A percentile compares a stretch with the other conserved stretches of the same genome.
These are phyloP conservation scores for Nemopilema nomurai DNA, from an alignment of 30 jellyfish, hydroid and myxozoan genomes.

Conservation along the genomic window DNA sequence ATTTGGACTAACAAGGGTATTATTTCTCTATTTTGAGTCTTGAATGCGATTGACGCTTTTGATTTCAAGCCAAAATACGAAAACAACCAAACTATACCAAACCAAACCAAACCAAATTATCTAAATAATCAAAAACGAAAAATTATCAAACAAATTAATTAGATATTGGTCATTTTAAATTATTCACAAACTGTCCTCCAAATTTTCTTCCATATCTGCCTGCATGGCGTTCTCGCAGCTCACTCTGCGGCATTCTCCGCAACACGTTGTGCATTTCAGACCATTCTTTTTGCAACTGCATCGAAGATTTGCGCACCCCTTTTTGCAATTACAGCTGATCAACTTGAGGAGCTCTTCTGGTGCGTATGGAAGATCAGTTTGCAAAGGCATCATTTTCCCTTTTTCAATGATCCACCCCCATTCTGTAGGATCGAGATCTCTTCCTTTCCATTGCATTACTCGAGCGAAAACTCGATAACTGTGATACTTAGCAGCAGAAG, in stretches of 20 bases:
- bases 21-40: slow-evolving; percentile 5
- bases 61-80: slow-evolving; percentile 18
- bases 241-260: slow-evolving; percentile 69
- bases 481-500: slow-evolving; percentile 75
- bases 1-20: slow-evolving; percentile 27
- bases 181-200: not conserved
- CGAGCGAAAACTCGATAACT: slow-evolving; percentile 43
- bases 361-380: slow-evolving; percentile 60
- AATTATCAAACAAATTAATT: not conserved
- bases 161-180: not conserved
- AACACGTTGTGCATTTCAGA: slow-evolving; percentile 50
- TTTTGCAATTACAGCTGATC: slow-evolving; percentile 62
- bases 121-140: slow-evolving; percentile 1
- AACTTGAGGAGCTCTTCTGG: slow-evolving; percentile 72
- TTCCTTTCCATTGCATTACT: slow-evolving; percentile 58
- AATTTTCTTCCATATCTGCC: not conserved
- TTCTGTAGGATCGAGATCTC: slow-evolving; percentile 46
- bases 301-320: slow-evolving; percentile 51
- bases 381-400: slow-evolving; percentile 47
- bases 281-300: slow-evolving; percentile 69
- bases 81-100: slow-evolving; percentile 8
- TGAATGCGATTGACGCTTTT: slow-evolving; percentile 21
- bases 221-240: slow-evolving; percentile 70
- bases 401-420: slow-evolving; percentile 60
- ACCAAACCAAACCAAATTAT: not conserved